Evolutionary conservation across 2,888 invertebrate species (phyloP).

Genomic region (Digitonthophagus gazella): DNA sequence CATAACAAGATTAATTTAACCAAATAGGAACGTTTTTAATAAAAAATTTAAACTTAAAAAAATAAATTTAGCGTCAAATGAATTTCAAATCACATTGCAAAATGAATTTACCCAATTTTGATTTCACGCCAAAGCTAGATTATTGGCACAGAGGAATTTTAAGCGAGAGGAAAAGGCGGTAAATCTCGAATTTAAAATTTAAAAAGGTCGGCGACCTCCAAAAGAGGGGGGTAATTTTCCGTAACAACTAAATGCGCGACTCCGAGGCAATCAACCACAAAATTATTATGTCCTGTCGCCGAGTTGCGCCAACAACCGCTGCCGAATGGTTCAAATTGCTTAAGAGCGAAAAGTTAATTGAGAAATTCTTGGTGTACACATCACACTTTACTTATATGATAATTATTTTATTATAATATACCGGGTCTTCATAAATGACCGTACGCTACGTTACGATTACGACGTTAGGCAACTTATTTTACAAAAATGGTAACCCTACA

Average conservation of each 20-base stretch:
- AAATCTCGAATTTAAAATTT: not conserved
- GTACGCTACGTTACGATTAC: too few species aligned
- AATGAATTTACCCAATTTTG: not conserved
- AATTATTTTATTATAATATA: too few species aligned
- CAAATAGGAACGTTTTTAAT: too few species aligned
- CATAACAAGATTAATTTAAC: too few species aligned
- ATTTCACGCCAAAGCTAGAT: not conserved
- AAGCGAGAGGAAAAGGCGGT: not conserved
- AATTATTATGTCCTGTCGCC: not conserved
- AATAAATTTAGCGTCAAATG: too few species aligned
- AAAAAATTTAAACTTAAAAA: too few species aligned
- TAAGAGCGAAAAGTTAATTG: not conserved
- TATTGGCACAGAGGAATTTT: not conserved
- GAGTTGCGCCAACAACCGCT: not conserved
- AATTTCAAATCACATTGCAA: too few species aligned
- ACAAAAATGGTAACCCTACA: too few species aligned
- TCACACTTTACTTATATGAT: too few species aligned
- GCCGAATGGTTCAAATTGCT: not conserved
- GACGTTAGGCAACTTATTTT: too few species aligned
- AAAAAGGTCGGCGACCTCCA: not conserved
- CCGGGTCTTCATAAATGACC: not conserved
- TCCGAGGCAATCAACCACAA: not conserved
- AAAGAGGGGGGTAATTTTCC: not conserved
- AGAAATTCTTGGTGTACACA: not conserved
- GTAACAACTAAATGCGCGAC: not conserved